These are phyloP conservation scores for Phoxinus phoxinus DNA, from an alignment of 2,113 vertebrate genomes.

Conservation along the genomic window DNA sequence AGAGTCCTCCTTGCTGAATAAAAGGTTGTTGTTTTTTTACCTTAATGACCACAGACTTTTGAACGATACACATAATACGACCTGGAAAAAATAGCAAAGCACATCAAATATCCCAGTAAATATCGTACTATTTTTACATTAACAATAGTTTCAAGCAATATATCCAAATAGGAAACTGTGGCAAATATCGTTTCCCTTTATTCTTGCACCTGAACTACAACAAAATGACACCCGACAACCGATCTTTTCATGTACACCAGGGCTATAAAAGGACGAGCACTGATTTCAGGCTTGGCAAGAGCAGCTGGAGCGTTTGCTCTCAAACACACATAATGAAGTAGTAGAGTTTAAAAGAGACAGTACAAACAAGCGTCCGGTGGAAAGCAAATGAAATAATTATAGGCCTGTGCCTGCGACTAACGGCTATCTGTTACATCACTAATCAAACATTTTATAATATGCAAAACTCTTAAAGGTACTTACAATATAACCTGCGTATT, in stretches of 20 bases:
- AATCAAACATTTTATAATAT: background rate
- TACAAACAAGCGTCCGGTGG: background rate
- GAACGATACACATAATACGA: background rate
- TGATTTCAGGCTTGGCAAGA: slow-evolving; percentile 18
- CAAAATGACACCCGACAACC: background rate
- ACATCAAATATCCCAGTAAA: background rate
- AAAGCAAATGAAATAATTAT: slow-evolving; percentile 1
- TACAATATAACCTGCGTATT: slow-evolving; percentile 97
- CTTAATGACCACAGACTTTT: background rate
- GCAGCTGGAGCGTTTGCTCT: background rate
- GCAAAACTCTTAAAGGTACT: slow-evolving; percentile 67
- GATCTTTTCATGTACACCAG: background rate
- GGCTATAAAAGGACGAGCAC: slow-evolving; percentile 2
- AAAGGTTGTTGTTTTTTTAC: background rate
- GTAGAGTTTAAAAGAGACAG: background rate
- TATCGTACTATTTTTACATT: background rate
- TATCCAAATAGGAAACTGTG: background rate
- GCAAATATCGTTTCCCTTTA: slow-evolving; percentile 2
- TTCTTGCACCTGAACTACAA: slow-evolving; percentile 16
- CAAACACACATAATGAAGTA: slow-evolving; percentile 7
- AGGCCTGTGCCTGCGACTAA: background rate
- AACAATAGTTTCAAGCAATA: background rate
- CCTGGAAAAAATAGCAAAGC: background rate
- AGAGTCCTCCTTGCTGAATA: background rate
- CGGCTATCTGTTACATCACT: background rate